Base-by-base conservation (phyloP, 1,140 invertebrate genomes). In the Heliothis subflexa region DNA sequence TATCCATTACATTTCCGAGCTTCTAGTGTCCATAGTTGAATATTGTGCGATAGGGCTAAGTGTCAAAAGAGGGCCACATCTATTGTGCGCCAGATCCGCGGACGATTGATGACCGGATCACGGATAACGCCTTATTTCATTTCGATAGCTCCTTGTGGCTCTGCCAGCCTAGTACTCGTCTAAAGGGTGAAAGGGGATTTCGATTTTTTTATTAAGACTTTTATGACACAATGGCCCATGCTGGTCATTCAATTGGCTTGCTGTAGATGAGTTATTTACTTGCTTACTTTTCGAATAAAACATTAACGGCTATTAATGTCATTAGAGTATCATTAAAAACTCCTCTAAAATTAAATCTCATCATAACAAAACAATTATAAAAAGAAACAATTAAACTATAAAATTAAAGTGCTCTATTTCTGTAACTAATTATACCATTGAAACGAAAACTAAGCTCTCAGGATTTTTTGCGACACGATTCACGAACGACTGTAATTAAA, bases 71-170 rank as follows among this genome's bases (percentile, higher is more conserved):
- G 84, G 86, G 86, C 80, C 82, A 79, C 78, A 76, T 54, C 81
- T 52, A 85, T 88, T 88, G 85, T 86, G 73, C 28, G 25, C 21
- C 54, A 66, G 50, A 79, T 74, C 77, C 75, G 77, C 76, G 28
- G 72, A 85, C 86, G 90, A 91, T 91, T 86, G 91, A 92, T 92
- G 88, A 78, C 81, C 57, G 89, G 87, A 90, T 91, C 90, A 88
- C 84, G 80, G 86, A 87, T 89, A 89, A 85, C 88, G 86, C 84
- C 82, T 89, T 91, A 91, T 89, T 91, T 90, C 84, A 89, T 86
- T 88, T 85, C 81, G 81, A 86, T 86, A 80, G 83, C 62, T 47
- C 33, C 45, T 33, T 7, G 13, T 1, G 14, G 10, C 73, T 12
- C 45, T 54, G 7, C 1, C n/a, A 25, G 12, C 50, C 61, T 50